phyloP scores from a whole-genome alignment of 2,113 vertebrate genomes.

The Gobius niger region DNA sequence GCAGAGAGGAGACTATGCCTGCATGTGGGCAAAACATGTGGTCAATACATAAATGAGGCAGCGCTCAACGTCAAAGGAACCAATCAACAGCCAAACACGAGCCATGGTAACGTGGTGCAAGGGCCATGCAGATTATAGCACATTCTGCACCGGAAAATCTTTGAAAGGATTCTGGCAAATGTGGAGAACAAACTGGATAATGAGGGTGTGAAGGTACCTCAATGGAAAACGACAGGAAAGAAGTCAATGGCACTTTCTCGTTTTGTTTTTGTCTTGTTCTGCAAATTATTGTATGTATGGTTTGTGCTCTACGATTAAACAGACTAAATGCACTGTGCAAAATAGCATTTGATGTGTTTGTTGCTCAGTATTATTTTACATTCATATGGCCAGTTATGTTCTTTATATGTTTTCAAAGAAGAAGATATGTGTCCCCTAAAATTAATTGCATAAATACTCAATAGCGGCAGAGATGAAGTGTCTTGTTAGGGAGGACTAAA shows the following conservation, averaged over 20 bases:
- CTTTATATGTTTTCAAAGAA: conserved; percentile 49
- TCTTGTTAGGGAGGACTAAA: conserved; percentile 66
- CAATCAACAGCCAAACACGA: conserved; percentile 13
- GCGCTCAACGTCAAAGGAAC: conserved; percentile 2
- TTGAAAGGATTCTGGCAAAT: not conserved
- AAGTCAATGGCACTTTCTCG: too few relatives aligned
- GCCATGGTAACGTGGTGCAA: not conserved
- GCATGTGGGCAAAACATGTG: conserved; percentile 64
- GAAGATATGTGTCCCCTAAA: conserved; percentile 55
- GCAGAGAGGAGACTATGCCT: conserved; percentile 52
- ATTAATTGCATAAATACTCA: conserved; percentile 72
- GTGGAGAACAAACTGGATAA: too few relatives aligned
- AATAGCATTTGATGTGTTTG: conserved; percentile 30
- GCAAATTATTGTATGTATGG: conserved; percentile 65
- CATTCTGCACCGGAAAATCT: not conserved
- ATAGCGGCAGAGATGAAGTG: conserved; percentile 68
- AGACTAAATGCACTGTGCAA: not conserved
- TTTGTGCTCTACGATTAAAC: conserved; percentile 24
- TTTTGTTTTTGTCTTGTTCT: conserved; percentile 31
- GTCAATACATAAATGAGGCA: conserved; percentile 54
- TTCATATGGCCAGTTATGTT: conserved; percentile 70
- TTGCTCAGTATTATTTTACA: conserved; percentile 61
- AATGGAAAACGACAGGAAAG: too few relatives aligned
- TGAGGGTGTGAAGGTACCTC: too few relatives aligned
- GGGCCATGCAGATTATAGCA: not conserved